Base-by-base conservation (phyloP, 2,888 invertebrate species). In the Apantesis nais region DNA sequence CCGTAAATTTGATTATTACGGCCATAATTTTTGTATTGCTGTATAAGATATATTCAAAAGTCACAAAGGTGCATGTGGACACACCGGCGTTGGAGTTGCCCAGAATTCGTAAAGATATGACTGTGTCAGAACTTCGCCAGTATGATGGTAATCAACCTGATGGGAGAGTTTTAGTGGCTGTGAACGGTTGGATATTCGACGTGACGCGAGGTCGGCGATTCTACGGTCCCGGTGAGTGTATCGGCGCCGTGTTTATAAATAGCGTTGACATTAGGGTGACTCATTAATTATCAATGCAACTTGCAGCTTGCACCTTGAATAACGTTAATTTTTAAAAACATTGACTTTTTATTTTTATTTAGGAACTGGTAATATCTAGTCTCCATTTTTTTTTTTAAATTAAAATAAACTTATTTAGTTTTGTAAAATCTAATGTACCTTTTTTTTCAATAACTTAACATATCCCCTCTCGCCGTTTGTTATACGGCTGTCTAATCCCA, bases 111-210 rank as follows among this genome's bases (percentile, higher is more conserved):
- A 96, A 97, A 85, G 99, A 99, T 90, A 98, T 99, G 95, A 98
- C 98, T 5, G 95, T 98, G 61, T 96, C 97, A 82, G 99, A 99
- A 91, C 94, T 99, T 78, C 96, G 96, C 80, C 96, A 97, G 81
- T 99, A 97, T 89, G 98, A 99, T 89, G 99, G 99, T 9, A 97
- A 94, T 70, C 97, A 97, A 86, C 95, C 97, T 44, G 99, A 99
- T 86, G 98, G 98, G 39, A 95, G 99, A 79, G 97, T 99, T 74
- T 95, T 99, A 78, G 96, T 99, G 62, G 99, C 98, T 14, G 98
- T 99, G 68, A 99, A 99, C 91, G 98, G 99, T 39, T 98, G 97
- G 95, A 97, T 99, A 67, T 99, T 98, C 93, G 99, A 99, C 94
- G 99, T 97, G 79, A 99, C 99, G 61, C 97, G 96, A 88, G 99